Evolutionary conservation across 2,888 invertebrate species (phyloP).

Genomic region (Pollenia griseotomentosa): DNA sequence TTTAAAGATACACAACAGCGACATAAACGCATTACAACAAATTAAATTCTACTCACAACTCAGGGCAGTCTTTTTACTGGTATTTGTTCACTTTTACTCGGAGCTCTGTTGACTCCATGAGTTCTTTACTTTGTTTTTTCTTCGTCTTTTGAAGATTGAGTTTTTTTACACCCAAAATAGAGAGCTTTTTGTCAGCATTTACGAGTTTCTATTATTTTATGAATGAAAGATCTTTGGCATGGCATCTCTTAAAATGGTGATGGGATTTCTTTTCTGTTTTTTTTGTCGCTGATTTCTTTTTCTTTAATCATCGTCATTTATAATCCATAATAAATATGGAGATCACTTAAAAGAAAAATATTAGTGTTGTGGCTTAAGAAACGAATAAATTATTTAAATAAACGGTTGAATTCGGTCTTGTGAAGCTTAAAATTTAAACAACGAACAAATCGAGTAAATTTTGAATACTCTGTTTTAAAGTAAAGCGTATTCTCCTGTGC

Average conservation of each 20-base stretch:
- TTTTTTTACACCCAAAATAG: neutral
- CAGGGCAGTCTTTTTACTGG: neutral
- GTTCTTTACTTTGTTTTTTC: neutral
- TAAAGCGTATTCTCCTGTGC: too few species aligned
- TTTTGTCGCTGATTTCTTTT: neutral
- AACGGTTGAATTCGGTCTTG: too few species aligned
- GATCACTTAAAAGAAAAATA: neutral
- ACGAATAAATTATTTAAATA: too few species aligned
- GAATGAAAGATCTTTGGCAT: constrained; percentile 53
- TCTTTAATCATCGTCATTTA: constrained; percentile 13
- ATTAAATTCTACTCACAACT: constrained; percentile 32
- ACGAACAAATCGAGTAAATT: too few species aligned
- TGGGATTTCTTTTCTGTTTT: neutral
- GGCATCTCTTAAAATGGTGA: constrained; percentile 22
- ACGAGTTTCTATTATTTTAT: constrained; percentile 37
- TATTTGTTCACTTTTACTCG: constrained; percentile 5
- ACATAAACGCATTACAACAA: constrained; percentile 3
- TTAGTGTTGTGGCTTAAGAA: too few species aligned
- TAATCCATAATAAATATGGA: constrained; percentile 15
- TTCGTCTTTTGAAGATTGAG: neutral
- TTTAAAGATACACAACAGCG: constrained; percentile 5
- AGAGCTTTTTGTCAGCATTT: constrained; percentile 12
- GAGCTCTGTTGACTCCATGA: neutral
- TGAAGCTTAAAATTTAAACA: too few species aligned
- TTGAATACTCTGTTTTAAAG: too few species aligned